Base-by-base conservation (phyloP, 1,140 invertebrate species). In the Sinonovacula constricta region DNA sequence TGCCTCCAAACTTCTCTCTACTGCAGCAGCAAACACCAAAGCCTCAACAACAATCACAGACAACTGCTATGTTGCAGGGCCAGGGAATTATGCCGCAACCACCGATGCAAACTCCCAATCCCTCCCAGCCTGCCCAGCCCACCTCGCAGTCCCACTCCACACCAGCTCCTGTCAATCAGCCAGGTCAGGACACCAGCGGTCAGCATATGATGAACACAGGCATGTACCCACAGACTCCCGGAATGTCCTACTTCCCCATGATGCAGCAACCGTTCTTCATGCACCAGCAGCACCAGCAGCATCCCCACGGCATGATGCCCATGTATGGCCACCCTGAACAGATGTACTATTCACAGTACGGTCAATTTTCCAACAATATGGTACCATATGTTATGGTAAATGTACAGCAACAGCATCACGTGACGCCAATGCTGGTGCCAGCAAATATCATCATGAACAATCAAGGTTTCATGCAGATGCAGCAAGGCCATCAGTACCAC, bases 341-440 rank as follows among this genome's bases (percentile, higher is more conserved):
- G 0, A 67, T 67, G 63, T 51, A 76, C 15, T 76, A 67, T 30
- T n/a, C 51, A 26, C 72, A 66, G 49, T 39, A 59, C 18, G 24
- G 56, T 26, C 54, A 70, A 18, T 70, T 24, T 31, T 56, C 2
- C 28, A 70, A 70, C 34, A 51, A 36, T 10, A 74, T 74, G 70
- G 59, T 78, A 39, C 75, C 75, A 12, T 78, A 78, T 63, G 39
- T 78, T 18, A 78, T 78, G 75, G 49, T 69, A 10, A 69, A 78
- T 39, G 75, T 78, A 24, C 75, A 69, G 51, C 65, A 69, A 34
- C 70, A 79, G 22, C 51, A 75, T 33, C 81, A 67, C 4, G 54
- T 66, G 18, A 30, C 31, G 26, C 80, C 74, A 36, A 75, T 68
- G 68, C 28, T 62, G 5, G 54, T 69, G 18, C 66, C 65, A 65